Percentiles rank a stretch among this genome's conserved stretches.
Evolutionary conservation across 2,113 vertebrate genomes (phyloP).

Genomic region (Uria lomvia): DNA sequence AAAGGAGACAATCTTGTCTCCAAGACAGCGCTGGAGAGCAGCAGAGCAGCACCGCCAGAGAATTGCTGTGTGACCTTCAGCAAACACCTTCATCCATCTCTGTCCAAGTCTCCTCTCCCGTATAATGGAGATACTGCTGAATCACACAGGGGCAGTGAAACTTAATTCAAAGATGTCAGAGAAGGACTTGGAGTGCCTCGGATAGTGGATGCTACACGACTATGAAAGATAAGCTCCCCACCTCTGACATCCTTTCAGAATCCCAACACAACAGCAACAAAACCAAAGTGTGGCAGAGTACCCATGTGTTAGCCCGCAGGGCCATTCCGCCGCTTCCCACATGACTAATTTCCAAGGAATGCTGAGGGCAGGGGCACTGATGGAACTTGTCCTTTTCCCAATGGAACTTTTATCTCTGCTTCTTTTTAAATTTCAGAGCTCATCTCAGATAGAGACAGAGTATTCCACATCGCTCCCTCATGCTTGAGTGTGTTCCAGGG

Average conservation of each 20-base stretch:
- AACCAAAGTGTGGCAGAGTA: neutral
- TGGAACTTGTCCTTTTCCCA: neutral
- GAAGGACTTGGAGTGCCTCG: accelerated
- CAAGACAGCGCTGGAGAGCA: neutral
- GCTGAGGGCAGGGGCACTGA: neutral
- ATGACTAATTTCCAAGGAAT: accelerated
- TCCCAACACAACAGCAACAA: neutral
- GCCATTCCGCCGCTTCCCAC: neutral
- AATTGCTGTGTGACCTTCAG: neutral
- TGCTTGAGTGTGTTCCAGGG: neutral
- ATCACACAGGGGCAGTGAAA: neutral
- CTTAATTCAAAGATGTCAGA: neutral
- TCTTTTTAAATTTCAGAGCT: neutral
- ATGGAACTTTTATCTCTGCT: neutral
- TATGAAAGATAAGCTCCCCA: accelerated
- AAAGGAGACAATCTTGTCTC: neutral
- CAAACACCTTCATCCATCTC: neutral
- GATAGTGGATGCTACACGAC: neutral
- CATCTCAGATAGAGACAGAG: neutral
- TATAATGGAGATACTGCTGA: neutral
- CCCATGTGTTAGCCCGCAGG: accelerated
- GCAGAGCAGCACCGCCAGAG: neutral
- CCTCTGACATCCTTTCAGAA: neutral
- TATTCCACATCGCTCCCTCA: neutral
- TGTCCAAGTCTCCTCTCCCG: neutral